Percentiles rank a stretch among this genome's conserved stretches.
phyloP scores from a whole-genome alignment of 2,113 vertebrate species.

The Microtus ochrogaster region DNA sequence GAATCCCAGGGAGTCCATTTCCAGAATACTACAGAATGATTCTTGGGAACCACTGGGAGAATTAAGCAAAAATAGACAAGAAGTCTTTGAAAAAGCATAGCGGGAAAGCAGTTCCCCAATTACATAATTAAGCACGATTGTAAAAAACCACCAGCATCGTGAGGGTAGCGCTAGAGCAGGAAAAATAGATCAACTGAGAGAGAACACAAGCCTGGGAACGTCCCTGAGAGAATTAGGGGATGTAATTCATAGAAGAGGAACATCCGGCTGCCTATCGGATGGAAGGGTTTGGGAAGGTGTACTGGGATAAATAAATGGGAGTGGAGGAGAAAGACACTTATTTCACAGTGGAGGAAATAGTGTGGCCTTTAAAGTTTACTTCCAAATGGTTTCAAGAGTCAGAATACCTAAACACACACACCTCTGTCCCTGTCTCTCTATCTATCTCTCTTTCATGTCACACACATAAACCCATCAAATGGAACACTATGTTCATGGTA shows the following conservation, averaged over 20 bases:
- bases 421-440: background rate
- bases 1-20: constrained; percentile 57
- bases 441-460: background rate
- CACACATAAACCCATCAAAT: background rate
- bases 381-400: background rate
- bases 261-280: background rate
- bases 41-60: constrained; percentile 46
- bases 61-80: constrained; percentile 60
- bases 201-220: background rate
- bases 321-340: background rate
- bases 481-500: background rate
- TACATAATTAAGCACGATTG: constrained; percentile 3
- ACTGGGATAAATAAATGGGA: background rate
- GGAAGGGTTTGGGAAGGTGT: background rate
- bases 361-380: background rate
- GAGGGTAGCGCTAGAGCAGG: background rate
- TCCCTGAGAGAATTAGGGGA: background rate
- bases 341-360: background rate
- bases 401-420: background rate
- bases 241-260: background rate
- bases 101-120: background rate
- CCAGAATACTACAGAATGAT: constrained; percentile 48
- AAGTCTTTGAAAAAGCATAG: constrained; percentile 27
- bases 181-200: background rate
- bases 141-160: background rate